Evolutionary conservation across 2,888 invertebrate genomes (phyloP).

Genomic region (Meliscaeva auricollis): DNA sequence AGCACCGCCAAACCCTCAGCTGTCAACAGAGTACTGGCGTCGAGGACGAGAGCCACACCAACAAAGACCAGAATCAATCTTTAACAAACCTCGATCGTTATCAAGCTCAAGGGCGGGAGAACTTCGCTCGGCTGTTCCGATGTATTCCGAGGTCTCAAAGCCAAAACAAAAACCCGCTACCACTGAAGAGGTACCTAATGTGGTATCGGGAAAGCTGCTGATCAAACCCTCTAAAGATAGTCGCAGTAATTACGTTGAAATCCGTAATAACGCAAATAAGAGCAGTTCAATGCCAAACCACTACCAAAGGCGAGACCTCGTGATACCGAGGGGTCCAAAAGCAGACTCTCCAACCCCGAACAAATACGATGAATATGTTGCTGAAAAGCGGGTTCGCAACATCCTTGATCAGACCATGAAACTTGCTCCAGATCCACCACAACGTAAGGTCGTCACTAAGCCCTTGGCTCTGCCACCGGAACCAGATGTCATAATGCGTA

Average conservation of each 20-base stretch:
- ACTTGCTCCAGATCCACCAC: constrained; percentile 79
- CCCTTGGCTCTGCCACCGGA: constrained; percentile 73
- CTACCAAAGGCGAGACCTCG: constrained; percentile 79
- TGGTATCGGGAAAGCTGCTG: constrained; percentile 82
- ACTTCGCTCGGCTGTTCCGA: constrained; percentile 80
- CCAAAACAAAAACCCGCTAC: constrained; percentile 78
- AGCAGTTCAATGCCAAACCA: constrained; percentile 83
- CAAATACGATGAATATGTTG: constrained; percentile 83
- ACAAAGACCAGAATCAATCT: constrained; percentile 56
- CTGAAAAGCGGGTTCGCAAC: constrained; percentile 81
- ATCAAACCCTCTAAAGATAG: constrained; percentile 81
- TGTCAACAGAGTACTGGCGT: constrained; percentile 87
- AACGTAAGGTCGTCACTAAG: constrained; percentile 78
- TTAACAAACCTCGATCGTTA: constrained; percentile 81
- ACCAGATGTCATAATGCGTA: constrained; percentile 82
- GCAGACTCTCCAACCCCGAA: constrained; percentile 79
- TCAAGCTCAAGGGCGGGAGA: constrained; percentile 81
- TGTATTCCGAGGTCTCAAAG: constrained; percentile 83
- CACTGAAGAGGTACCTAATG: constrained; percentile 78
- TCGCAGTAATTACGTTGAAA: constrained; percentile 80
- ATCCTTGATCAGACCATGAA: constrained; percentile 64
- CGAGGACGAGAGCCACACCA: constrained; percentile 77
- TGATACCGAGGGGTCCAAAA: constrained; percentile 20
- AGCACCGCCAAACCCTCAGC: constrained; percentile 78
- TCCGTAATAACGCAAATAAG: constrained; percentile 81